phyloP scores from a whole-genome alignment of 1,140 invertebrate species.

The Zaprionus kolodkinae region DNA sequence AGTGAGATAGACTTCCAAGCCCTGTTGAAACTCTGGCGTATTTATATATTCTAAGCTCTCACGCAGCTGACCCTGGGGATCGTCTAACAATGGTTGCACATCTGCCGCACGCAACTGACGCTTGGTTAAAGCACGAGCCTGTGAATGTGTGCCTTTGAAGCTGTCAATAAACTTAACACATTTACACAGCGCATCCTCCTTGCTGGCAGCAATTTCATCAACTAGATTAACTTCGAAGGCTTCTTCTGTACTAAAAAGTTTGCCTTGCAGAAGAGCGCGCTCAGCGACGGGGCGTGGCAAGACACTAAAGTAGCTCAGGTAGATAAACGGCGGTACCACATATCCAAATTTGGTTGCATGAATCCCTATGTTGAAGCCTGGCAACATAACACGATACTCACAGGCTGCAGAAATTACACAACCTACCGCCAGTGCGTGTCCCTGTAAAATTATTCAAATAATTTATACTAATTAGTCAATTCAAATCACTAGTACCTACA shows the following conservation, averaged over 20 bases:
- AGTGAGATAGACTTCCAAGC: slow-evolving; percentile 89
- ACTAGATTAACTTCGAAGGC: slow-evolving; percentile 89
- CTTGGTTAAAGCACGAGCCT: slow-evolving; percentile 88
- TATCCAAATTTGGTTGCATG: slow-evolving; percentile 91
- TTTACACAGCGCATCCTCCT: slow-evolving; percentile 88
- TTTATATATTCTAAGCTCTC: slow-evolving; percentile 86
- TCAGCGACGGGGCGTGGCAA: slow-evolving; percentile 87
- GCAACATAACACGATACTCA: slow-evolving; percentile 93
- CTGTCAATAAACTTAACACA: slow-evolving; percentile 88
- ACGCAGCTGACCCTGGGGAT: slow-evolving; percentile 87
- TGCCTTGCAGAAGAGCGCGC: slow-evolving; percentile 89
- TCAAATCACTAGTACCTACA: slow-evolving; percentile 85
- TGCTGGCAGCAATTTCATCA: slow-evolving; percentile 89
- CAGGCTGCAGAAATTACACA: slow-evolving; percentile 91
- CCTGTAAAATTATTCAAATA: slow-evolving; percentile 84
- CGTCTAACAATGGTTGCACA: slow-evolving; percentile 86
- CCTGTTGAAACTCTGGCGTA: slow-evolving; percentile 88
- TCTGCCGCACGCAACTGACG: slow-evolving; percentile 85
- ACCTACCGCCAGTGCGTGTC: slow-evolving; percentile 93
- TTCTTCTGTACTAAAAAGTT: slow-evolving; percentile 89
- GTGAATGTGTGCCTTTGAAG: slow-evolving; percentile 87
- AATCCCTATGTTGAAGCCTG: slow-evolving; percentile 91
- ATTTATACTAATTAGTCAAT: neutral
- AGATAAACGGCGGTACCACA: slow-evolving; percentile 91
- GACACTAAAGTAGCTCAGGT: slow-evolving; percentile 85